phyloP scores from a whole-genome alignment of 2,797 vertebrate species.

The Loriculus beryllinus region DNA sequence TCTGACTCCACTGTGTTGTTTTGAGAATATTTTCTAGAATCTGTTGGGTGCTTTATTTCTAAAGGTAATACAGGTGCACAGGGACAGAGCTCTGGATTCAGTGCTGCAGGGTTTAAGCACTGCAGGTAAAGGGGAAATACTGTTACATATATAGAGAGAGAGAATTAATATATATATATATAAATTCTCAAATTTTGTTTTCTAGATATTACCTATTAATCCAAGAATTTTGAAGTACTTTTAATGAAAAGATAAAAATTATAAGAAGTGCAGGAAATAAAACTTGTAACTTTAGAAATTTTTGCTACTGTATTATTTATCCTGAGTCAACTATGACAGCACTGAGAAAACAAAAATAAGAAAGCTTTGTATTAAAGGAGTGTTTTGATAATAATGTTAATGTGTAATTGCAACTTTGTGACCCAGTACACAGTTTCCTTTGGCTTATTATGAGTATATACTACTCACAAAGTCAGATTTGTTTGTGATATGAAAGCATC shows the following conservation, averaged over 20 bases:
- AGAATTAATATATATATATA: neutral
- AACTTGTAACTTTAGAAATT: neutral
- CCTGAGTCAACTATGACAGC: neutral
- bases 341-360: neutral
- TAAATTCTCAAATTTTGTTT: neutral
- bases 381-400: neutral
- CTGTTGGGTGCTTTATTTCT: neutral
- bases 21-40: neutral
- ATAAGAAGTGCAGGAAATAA: neutral
- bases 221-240: neutral
- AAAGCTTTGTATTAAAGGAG: neutral
- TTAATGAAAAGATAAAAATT: neutral
- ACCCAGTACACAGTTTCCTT: neutral
- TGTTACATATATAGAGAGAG: neutral
- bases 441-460: neutral
- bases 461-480: neutral
- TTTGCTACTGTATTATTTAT: neutral
- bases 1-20: neutral
- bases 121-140: neutral
- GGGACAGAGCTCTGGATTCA: neutral
- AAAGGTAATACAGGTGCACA: neutral
- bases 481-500: neutral
- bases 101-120: neutral
- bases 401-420: neutral
- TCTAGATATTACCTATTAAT: neutral